Conservation (phyloP, 1,140 invertebrate species). For the Bombus sylvicola region DNA sequence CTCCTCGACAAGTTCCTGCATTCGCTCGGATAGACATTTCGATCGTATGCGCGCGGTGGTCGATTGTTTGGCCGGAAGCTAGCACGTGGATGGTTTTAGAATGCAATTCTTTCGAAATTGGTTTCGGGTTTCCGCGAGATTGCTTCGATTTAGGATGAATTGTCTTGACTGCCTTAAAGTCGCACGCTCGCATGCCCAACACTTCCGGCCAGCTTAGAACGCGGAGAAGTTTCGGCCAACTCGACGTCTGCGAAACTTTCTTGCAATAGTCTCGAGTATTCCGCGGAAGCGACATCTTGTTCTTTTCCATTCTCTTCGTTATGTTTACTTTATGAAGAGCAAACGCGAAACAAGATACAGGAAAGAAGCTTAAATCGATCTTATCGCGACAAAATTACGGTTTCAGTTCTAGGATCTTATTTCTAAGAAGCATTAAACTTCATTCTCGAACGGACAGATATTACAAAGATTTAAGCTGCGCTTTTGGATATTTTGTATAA, state of each 20-base stretch:
- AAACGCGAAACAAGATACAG: not conserved
- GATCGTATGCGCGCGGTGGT: constrained; percentile 27
- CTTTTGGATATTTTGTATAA: not conserved
- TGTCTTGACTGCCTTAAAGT: constrained; percentile 51
- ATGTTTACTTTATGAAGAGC: not conserved
- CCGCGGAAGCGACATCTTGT: not conserved
- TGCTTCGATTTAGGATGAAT: constrained; percentile 73
- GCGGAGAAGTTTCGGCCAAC: constrained; percentile 20
- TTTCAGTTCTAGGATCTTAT: not conserved
- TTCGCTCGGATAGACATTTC: constrained; percentile 22
- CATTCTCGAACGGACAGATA: not conserved
- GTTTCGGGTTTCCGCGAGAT: constrained; percentile 74
- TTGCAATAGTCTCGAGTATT: not conserved
- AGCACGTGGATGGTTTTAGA: constrained; percentile 72
- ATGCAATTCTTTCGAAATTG: constrained; percentile 80
- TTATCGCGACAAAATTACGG: not conserved
- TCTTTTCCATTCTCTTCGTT: not conserved
- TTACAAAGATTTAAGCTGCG: not conserved
- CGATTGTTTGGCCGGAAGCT: constrained; percentile 62
- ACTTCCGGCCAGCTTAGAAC: constrained; percentile 1
- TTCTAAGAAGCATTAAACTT: not conserved
- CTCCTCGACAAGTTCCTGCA: constrained; percentile 39
- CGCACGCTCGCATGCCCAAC: not conserved
- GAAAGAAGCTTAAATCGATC: not conserved
- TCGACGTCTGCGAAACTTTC: constrained; percentile 44